phyloP scores from a whole-genome alignment of 2,113 vertebrate genomes.

The Pteruthius melanotis region DNA sequence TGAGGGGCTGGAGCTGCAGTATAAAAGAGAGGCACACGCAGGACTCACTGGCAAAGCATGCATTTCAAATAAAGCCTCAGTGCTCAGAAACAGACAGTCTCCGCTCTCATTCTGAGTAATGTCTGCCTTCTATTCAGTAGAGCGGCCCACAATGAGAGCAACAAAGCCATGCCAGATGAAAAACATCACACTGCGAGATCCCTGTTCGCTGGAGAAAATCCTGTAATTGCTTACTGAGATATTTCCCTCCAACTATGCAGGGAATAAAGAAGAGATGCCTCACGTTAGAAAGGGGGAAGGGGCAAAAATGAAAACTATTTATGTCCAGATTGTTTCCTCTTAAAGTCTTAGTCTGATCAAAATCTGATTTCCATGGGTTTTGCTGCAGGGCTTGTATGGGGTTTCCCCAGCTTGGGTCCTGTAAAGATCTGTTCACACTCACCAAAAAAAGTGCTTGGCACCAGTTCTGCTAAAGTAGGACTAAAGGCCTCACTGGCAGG shows the following conservation, averaged over 20 bases:
- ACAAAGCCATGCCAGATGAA: slow-evolving; percentile 79
- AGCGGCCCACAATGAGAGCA: slow-evolving; percentile 73
- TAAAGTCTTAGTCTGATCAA: slow-evolving; percentile 26
- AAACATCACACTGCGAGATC: slow-evolving; percentile 79
- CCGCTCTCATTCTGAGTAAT: slow-evolving; percentile 81
- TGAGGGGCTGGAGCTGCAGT: slow-evolving; percentile 18
- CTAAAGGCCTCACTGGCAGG: slow-evolving; percentile 1
- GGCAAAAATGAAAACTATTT: neutral
- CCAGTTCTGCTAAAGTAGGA: neutral
- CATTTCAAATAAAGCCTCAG: slow-evolving; percentile 77
- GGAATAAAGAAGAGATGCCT: neutral
- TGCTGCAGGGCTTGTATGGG: neutral
- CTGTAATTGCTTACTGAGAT: slow-evolving; percentile 38
- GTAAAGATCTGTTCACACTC: slow-evolving; percentile 28
- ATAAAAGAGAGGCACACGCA: slow-evolving; percentile 24
- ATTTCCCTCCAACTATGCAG: slow-evolving; percentile 38
- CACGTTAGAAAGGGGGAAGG: neutral
- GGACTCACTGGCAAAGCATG: slow-evolving; percentile 64
- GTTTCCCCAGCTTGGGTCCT: slow-evolving; percentile 38
- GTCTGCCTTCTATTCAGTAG: slow-evolving; percentile 81
- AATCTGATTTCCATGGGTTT: slow-evolving; percentile 37
- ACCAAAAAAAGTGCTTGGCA: slow-evolving; percentile 37
- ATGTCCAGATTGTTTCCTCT: neutral
- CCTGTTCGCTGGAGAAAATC: slow-evolving; percentile 53
- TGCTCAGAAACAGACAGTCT: slow-evolving; percentile 80